Conservation (phyloP, 92 coral and sea anemone species). For the Palythoa grandis region DNA sequence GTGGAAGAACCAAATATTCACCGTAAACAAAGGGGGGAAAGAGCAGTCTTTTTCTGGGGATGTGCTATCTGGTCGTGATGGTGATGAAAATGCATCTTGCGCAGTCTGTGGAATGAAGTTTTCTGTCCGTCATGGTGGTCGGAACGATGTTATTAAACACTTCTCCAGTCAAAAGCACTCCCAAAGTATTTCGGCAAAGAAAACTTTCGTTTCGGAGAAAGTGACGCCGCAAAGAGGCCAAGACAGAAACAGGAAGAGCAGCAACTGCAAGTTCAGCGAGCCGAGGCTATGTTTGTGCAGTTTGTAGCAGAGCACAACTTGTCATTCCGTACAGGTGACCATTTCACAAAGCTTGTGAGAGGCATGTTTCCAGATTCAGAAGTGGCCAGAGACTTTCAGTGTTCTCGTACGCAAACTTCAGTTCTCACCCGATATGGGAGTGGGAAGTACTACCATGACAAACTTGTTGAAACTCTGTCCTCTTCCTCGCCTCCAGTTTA, state of each 20-base stretch:
- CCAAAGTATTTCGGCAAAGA: neutral
- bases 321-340: conserved; percentile 7
- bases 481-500: conserved; percentile 5
- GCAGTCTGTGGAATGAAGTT: neutral
- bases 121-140: neutral
- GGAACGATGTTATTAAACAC: conserved; percentile 4
- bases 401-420: conserved; percentile 15
- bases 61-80: too few relatives aligned
- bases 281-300: conserved; percentile 38
- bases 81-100: neutral
- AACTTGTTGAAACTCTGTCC: conserved; percentile 8
- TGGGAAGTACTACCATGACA: conserved; percentile 19
- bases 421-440: conserved; percentile 13
- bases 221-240: conserved; percentile 9
- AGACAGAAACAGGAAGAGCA: neutral
- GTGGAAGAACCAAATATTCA: too few relatives aligned
- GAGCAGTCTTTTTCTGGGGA: too few relatives aligned
- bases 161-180: neutral
- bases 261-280: neutral
- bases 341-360: conserved; percentile 17
- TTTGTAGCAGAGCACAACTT: conserved; percentile 11
- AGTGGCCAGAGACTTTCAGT: conserved; percentile 27
- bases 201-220: conserved; percentile 18
- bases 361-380: conserved; percentile 23
- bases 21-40: too few relatives aligned